Conservation (phyloP, 2,113 vertebrate genomes). For the Rhadina sibilatrix region DNA sequence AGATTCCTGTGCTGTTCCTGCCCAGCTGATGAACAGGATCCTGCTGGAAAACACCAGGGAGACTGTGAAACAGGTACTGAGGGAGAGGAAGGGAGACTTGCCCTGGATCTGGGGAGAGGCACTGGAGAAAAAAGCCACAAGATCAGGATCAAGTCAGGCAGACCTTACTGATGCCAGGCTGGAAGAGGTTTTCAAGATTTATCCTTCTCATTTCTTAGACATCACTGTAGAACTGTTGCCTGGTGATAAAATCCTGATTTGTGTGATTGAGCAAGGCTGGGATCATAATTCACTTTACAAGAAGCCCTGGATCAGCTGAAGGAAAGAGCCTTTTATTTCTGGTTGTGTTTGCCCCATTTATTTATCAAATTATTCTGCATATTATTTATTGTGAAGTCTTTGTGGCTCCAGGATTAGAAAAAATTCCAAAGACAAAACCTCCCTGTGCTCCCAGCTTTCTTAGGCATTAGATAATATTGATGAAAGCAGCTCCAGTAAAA, state of each 20-base stretch:
- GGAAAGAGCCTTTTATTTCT: background rate
- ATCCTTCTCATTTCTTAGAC: background rate
- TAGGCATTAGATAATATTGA: background rate
- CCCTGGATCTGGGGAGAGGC: background rate
- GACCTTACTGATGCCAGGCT: background rate
- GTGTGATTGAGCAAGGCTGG: background rate
- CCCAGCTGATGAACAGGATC: conserved; percentile 50
- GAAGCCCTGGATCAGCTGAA: background rate
- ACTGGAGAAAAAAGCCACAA: accelerated
- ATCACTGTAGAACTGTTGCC: background rate
- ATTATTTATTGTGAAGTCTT: background rate
- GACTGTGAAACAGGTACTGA: conserved; percentile 61
- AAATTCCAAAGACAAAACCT: background rate
- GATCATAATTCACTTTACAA: background rate
- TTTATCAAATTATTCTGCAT: background rate
- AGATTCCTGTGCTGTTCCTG: conserved; percentile 34
- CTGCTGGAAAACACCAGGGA: conserved; percentile 57
- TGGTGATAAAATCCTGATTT: background rate
- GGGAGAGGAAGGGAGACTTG: background rate
- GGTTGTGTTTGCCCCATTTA: background rate
- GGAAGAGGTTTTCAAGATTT: background rate
- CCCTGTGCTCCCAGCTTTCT: background rate
- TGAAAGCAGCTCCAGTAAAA: background rate
- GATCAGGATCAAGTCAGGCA: background rate
- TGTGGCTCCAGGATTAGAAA: background rate